Percentiles rank a stretch among this genome's conserved stretches.
Conservation (phyloP, 2,888 invertebrate species). For the Eristalis tenax region DNA sequence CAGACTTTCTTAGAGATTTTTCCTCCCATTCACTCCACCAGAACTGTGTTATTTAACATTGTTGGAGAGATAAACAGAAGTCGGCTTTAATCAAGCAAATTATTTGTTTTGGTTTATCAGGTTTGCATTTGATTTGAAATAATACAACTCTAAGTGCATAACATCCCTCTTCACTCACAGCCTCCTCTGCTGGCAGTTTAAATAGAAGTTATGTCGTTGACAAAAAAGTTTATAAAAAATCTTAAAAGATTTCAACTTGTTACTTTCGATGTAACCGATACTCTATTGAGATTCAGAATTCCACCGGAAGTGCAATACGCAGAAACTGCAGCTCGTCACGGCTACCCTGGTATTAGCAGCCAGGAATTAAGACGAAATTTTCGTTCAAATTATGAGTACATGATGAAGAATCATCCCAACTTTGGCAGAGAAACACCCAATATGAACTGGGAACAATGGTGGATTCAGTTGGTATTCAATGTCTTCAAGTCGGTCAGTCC, state of each 20-base stretch:
- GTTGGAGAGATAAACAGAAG: neutral
- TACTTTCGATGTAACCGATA: constrained; percentile 95
- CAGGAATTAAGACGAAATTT: constrained; percentile 82
- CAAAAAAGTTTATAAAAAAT: constrained; percentile 76
- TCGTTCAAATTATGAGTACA: constrained; percentile 84
- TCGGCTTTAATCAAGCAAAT: constrained; percentile 2
- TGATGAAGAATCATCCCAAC: constrained; percentile 88
- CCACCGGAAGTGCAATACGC: constrained; percentile 88
- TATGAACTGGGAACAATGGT: constrained; percentile 90
- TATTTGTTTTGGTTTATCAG: constrained; percentile 35
- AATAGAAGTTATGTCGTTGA: constrained; percentile 71
- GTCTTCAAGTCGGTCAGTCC: constrained; percentile 75
- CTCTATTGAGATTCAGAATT: constrained; percentile 87
- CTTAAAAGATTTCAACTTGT: constrained; percentile 82
- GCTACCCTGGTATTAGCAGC: constrained; percentile 79
- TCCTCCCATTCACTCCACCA: neutral
- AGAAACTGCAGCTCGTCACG: constrained; percentile 85
- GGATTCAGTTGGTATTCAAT: constrained; percentile 83
- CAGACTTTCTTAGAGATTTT: neutral
- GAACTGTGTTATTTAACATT: neutral
- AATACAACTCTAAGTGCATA: neutral
- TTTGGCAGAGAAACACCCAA: constrained; percentile 86
- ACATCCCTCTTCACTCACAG: neutral
- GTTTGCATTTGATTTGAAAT: constrained; percentile 13
- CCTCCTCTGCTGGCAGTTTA: neutral